phyloP scores from a whole-genome alignment of 2,113 vertebrate genomes.

The Furnarius figulus region DNA sequence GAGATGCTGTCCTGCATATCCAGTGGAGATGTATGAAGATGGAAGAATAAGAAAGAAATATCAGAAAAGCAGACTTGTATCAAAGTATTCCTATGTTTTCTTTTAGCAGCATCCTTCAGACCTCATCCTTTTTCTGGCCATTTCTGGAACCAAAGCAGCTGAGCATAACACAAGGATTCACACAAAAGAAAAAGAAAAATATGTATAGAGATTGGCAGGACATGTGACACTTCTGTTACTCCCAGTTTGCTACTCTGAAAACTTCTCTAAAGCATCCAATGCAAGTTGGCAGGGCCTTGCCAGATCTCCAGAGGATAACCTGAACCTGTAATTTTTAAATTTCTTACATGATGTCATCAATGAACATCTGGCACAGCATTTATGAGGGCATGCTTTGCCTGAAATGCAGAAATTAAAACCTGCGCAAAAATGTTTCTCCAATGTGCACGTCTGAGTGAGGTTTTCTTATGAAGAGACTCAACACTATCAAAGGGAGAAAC shows the following conservation, averaged over 20 bases:
- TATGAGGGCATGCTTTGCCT: background rate
- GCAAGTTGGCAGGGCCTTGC: background rate
- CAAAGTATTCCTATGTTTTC: background rate
- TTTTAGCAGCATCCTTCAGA: background rate
- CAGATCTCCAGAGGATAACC: background rate
- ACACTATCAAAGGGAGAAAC: too few species aligned
- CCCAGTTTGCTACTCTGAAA: background rate
- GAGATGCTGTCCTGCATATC: background rate
- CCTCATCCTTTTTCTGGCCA: background rate
- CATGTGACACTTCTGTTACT: background rate
- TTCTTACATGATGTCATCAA: background rate
- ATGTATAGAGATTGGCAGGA: background rate
- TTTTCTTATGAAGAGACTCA: background rate
- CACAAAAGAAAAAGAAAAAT: rapidly evolving
- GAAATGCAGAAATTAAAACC: background rate
- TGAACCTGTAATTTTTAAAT: background rate
- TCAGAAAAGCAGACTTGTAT: background rate
- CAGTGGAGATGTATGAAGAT: background rate
- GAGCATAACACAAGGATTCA: background rate
- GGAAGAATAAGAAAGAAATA: background rate
- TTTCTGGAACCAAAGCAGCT: background rate
- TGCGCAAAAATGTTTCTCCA: background rate
- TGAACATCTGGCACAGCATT: background rate
- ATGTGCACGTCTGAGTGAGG: background rate
- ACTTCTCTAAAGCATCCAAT: background rate